Conservation (phyloP, 2,797 vertebrate species). For the Amazonetta brasiliensis region DNA sequence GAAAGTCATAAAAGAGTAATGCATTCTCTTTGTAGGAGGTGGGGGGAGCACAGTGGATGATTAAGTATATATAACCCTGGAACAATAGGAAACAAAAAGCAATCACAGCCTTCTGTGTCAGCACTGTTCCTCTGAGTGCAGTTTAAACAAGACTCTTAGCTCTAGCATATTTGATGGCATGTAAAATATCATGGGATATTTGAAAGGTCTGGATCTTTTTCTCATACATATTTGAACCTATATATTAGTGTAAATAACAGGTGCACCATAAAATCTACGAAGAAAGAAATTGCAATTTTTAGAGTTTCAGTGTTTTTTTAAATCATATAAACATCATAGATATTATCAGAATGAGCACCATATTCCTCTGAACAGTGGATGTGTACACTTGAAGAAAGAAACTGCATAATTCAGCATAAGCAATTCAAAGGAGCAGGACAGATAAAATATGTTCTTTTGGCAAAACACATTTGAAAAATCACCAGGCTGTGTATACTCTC, state of each 20-base stretch:
- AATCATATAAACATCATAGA: not conserved
- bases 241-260: not conserved
- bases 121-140: not conserved
- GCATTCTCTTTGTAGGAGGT: not conserved
- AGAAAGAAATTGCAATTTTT: not conserved
- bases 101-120: not conserved
- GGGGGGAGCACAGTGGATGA: not conserved
- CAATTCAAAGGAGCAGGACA: not conserved
- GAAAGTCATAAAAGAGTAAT: too few species aligned
- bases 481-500: not conserved
- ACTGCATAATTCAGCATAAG: not conserved
- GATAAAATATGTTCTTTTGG: not conserved
- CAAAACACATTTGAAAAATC: not conserved
- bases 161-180: not conserved
- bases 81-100: not conserved
- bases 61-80: not conserved
- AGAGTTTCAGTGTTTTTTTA: not conserved
- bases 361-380: not conserved
- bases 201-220: not conserved
- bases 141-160: not conserved
- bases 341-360: not conserved
- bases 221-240: not conserved
- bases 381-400: not conserved
- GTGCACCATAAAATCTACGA: not conserved
- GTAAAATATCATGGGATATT: not conserved